Base-by-base conservation (phyloP, 2,113 vertebrate species). In the Hippocampus guttulatus region DNA sequence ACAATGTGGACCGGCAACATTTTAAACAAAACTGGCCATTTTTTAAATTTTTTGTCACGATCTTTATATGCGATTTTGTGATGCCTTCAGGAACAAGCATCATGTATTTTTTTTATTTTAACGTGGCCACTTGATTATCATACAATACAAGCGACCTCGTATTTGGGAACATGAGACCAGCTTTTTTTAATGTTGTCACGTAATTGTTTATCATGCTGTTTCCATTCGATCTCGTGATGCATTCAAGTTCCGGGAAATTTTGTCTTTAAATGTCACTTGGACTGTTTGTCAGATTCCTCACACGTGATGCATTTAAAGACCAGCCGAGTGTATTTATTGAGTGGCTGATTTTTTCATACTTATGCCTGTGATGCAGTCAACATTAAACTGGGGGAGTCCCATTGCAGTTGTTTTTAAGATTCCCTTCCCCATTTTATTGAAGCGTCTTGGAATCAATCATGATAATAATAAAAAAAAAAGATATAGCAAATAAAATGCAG, bases 191-290 rank as follows among this genome's bases (percentile, higher is more conserved):
- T 21, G 18, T 5, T 21, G 49, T 52, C 52, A 55, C 21, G 52
- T 55, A 16, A 51, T 51, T 12, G 51, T 75, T 23, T 43, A 49
- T 80, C 47, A 41, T 75, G 71, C 23, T 27, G 58, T 25, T 25
- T 25, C 8, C 7, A 27, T 57, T 23, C 55, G 54, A 55, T 23
- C 57, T 33, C 57, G 14, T 60, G 57, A 60, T 27, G 27, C 25
- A 58, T 58, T 27, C 2, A 27, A 3, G 9, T 20, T 8, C 52
- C n/a, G 7, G 21, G 20, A 57, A 55, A 55, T 9, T 23, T 55
- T 9, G 11, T 14, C n/a, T 47, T 20, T 51, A 8, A 20, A 51
- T 21, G 49, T 51, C 6, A 20, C 49, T 20, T 51, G 16, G 5
- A 21, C 7, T 8, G 15, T 51, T 51, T 51, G 15, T 51, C 18